A percentile compares a stretch with the other conserved stretches of the same genome.
Conservation (phyloP, 1,140 invertebrate species). For the Zaprionus tsacasi region DNA sequence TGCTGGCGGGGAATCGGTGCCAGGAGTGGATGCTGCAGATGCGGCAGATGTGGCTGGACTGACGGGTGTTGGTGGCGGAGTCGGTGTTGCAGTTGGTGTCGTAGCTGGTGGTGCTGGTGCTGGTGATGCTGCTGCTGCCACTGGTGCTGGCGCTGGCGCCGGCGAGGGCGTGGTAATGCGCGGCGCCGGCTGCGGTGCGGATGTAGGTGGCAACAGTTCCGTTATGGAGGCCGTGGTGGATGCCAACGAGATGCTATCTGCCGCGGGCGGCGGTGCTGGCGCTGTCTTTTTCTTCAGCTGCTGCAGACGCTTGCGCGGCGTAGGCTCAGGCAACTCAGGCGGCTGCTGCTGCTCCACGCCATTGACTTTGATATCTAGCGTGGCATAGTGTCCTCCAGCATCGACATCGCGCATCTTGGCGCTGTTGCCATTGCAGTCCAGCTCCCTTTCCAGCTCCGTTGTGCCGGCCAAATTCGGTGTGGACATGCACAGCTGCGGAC, state of each 20-base stretch:
- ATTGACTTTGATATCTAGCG: conserved; percentile 54
- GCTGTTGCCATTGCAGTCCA: conserved; percentile 64
- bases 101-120: conserved; percentile 16
- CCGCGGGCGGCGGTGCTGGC: conserved; percentile 64
- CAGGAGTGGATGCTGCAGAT: too few relatives aligned
- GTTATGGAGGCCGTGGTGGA: conserved; percentile 58
- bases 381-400: conserved; percentile 60
- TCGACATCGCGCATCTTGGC: conserved; percentile 42
- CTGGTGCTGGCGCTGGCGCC: background rate
- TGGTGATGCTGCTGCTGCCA: background rate
- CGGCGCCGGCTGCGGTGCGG: conserved; percentile 64
- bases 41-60: background rate
- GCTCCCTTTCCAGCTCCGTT: conserved; percentile 47
- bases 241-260: conserved; percentile 61
- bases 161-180: conserved; percentile 59
- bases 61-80: background rate
- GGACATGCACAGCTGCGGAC: conserved; percentile 76
- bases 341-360: background rate
- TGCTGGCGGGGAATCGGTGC: background rate
- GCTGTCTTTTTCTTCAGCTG: conserved; percentile 78
- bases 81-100: background rate
- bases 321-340: conserved; percentile 59
- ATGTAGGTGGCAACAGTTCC: conserved; percentile 28
- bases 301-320: conserved; percentile 67
- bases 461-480: conserved; percentile 72